phyloP scores from a whole-genome alignment of 2,797 vertebrate species.

The Lycodopsis pacificus region DNA sequence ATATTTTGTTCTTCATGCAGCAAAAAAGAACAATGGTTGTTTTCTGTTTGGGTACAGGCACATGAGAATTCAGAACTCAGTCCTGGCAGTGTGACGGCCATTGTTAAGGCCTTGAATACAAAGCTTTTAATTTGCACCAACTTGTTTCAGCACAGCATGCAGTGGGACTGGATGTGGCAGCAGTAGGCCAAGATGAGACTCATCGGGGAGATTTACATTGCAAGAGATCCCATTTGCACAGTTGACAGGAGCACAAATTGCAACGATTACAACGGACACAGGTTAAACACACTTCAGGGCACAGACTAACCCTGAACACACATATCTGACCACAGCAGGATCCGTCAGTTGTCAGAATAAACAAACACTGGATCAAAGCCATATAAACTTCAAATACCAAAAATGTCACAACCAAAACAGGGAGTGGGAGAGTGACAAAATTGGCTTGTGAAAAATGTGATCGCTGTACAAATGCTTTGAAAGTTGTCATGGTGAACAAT shows the following conservation, averaged over 20 bases:
- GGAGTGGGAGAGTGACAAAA: not conserved
- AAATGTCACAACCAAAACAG: slow-evolving; percentile 20
- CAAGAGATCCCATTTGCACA: slow-evolving; percentile 44
- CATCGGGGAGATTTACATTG: slow-evolving; percentile 33
- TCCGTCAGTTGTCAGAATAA: slow-evolving; percentile 36
- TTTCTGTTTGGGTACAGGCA: not conserved
- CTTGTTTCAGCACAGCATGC: slow-evolving; percentile 24
- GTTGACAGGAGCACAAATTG: slow-evolving; percentile 53
- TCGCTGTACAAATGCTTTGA: not conserved
- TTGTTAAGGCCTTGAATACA: slow-evolving; percentile 14
- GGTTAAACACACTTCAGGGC: slow-evolving; percentile 55
- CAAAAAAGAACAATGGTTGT: not conserved
- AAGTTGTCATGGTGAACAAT: not conserved
- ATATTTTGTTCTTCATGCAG: not conserved
- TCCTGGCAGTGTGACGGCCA: slow-evolving; percentile 3
- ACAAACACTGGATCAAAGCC: slow-evolving; percentile 50
- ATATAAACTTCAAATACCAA: slow-evolving; percentile 17
- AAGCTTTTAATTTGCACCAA: slow-evolving; percentile 30
- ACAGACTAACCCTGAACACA: slow-evolving; percentile 49
- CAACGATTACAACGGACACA: slow-evolving; percentile 52
- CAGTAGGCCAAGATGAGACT: not conserved
- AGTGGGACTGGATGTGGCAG: not conserved
- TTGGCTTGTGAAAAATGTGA: slow-evolving; percentile 4
- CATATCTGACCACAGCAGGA: slow-evolving; percentile 61
- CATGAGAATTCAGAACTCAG: not conserved